Conservation (phyloP, 2,888 invertebrate genomes). For the Nomada lathburiana region DNA sequence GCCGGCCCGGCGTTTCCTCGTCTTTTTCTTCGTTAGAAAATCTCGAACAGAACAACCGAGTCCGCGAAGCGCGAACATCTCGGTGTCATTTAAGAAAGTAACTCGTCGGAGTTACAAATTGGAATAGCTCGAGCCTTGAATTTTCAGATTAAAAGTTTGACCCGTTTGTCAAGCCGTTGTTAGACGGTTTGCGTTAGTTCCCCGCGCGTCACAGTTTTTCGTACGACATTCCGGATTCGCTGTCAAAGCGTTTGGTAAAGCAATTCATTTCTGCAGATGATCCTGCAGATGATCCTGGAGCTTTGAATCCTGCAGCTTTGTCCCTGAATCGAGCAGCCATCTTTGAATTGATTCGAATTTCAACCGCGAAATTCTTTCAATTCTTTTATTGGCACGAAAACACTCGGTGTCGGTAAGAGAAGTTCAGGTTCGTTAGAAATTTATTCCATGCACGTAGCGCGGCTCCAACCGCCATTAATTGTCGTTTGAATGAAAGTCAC, state of each 20-base stretch:
- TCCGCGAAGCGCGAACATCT: constrained; percentile 32
- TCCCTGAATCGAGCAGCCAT: neutral
- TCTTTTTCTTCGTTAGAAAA: constrained; percentile 43
- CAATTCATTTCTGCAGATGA: neutral
- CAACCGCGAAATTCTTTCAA: no score
- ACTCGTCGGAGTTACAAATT: constrained; percentile 69
- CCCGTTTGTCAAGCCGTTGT: constrained; percentile 49
- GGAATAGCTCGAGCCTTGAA: constrained; percentile 66
- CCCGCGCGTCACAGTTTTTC: constrained; percentile 11
- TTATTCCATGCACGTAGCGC: no score
- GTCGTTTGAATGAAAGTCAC: constrained; percentile 46
- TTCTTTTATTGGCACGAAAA: no score
- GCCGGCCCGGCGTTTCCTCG: constrained; percentile 50
- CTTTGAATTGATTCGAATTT: constrained; percentile 4
- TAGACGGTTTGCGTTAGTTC: constrained; percentile 30
- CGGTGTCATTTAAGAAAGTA: constrained; percentile 71
- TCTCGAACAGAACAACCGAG: constrained; percentile 34
- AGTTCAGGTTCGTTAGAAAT: neutral
- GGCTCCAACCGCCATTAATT: constrained; percentile 24
- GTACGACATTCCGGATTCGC: constrained; percentile 2
- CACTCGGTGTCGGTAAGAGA: no score
- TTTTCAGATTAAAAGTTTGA: constrained; percentile 70
- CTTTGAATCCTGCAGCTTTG: neutral
- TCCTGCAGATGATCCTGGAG: no score
- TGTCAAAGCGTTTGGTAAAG: constrained; percentile 24